Conservation (phyloP, 2,113 vertebrate species). For the Coracopsis vasa region DNA sequence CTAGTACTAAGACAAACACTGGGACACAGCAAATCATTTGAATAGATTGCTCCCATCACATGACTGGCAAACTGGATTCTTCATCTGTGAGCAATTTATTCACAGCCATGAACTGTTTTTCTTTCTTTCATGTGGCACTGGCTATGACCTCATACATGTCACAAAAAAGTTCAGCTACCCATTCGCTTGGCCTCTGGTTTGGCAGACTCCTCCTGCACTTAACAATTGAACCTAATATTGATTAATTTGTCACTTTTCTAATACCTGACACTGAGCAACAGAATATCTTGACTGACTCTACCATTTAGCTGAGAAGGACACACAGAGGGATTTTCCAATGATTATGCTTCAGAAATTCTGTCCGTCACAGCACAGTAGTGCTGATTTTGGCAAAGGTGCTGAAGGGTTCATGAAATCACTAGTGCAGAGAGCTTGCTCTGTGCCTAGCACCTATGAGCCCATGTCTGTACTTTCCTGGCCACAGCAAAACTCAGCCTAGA, state of each 20-base stretch:
- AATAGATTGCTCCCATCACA: slow-evolving; percentile 62
- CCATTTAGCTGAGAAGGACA: not conserved
- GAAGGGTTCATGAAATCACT: fast-evolving
- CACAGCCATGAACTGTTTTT: slow-evolving; percentile 63
- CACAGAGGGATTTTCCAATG: not conserved
- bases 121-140: slow-evolving; percentile 65
- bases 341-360: not conserved
- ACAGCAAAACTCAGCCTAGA: not conserved
- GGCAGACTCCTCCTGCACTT: not conserved
- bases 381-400: not conserved
- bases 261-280: not conserved
- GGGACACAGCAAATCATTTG: slow-evolving; percentile 61
- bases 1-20: slow-evolving; percentile 61
- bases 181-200: not conserved
- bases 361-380: not conserved
- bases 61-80: slow-evolving; percentile 65
- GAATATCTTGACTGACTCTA: not conserved
- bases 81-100: slow-evolving; percentile 71
- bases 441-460: not conserved
- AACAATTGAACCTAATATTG: not conserved
- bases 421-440: not conserved
- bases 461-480: fast-evolving
- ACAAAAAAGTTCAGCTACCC: slow-evolving; percentile 59
- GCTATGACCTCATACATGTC: slow-evolving; percentile 51
- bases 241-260: slow-evolving; percentile 31